Percentiles rank a stretch among this genome's conserved stretches.
phyloP scores from a whole-genome alignment of 2,797 vertebrate species.

The Synaphobranchus kaupii region DNA sequence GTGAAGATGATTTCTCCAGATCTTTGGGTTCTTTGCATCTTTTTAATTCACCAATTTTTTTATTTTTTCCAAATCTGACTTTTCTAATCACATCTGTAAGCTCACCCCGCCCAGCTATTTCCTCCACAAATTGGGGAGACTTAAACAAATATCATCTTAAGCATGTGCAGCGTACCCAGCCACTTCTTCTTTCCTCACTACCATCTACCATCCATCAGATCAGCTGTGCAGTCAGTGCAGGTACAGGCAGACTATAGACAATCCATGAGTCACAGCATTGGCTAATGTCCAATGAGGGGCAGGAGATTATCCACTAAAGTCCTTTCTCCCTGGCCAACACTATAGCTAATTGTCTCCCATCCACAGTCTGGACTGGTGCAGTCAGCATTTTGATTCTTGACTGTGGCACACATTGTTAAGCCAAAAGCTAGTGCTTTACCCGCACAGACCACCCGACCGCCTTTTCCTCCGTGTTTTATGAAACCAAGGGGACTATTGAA shows the following conservation, averaged over 20 bases:
- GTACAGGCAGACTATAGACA: not conserved
- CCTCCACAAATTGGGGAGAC: not conserved
- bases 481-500: not conserved
- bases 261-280: not conserved
- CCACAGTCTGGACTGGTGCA: not conserved
- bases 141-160: not conserved
- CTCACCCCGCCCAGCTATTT: not conserved
- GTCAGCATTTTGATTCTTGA: not conserved
- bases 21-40: not conserved
- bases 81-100: not conserved
- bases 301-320: not conserved
- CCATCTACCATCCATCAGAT: not conserved
- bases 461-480: not conserved
- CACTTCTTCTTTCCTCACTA: not conserved
- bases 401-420: not conserved
- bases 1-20: not conserved
- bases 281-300: not conserved
- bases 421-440: not conserved
- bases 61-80: no score
- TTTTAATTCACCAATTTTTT: not conserved
- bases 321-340: not conserved
- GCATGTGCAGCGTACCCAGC: not conserved
- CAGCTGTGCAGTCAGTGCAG: not conserved
- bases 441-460: not conserved
- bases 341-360: not conserved